phyloP scores from a whole-genome alignment of 2,797 vertebrate genomes.

The Tadarida brasiliensis region DNA sequence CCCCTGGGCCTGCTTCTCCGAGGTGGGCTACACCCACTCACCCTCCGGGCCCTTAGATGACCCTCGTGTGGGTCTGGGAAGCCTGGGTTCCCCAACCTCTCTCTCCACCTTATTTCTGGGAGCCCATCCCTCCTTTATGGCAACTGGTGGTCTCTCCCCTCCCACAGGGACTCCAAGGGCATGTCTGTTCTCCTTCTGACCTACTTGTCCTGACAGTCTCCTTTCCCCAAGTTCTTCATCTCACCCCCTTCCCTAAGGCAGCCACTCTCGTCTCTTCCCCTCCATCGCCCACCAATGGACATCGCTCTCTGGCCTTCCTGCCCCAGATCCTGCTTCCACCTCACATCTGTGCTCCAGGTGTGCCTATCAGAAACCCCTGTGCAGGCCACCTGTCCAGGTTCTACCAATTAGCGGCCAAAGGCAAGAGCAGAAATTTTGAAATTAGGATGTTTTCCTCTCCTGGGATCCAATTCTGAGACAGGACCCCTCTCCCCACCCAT shows the following conservation, averaged over 20 bases:
- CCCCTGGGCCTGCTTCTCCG: not conserved
- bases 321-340: not conserved
- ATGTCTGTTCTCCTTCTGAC: not conserved
- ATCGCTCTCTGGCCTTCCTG: not conserved
- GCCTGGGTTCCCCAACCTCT: not conserved
- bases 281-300: not conserved
- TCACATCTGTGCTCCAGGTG: not conserved
- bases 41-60: not conserved
- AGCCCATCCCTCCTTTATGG: not conserved
- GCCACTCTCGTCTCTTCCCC: not conserved
- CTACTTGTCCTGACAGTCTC: not conserved
- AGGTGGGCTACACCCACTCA: fast-evolving
- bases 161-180: not conserved
- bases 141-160: not conserved
- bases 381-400: not conserved
- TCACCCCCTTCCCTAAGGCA: not conserved
- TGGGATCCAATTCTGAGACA: not conserved
- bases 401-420: not conserved
- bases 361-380: not conserved
- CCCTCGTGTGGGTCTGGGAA: not conserved
- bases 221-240: not conserved
- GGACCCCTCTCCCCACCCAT: too few species aligned
- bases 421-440: not conserved
- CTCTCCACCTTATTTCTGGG: not conserved
- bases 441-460: not conserved